Conservation (phyloP, 2,113 vertebrate species). For the Pterocles burchelli region DNA sequence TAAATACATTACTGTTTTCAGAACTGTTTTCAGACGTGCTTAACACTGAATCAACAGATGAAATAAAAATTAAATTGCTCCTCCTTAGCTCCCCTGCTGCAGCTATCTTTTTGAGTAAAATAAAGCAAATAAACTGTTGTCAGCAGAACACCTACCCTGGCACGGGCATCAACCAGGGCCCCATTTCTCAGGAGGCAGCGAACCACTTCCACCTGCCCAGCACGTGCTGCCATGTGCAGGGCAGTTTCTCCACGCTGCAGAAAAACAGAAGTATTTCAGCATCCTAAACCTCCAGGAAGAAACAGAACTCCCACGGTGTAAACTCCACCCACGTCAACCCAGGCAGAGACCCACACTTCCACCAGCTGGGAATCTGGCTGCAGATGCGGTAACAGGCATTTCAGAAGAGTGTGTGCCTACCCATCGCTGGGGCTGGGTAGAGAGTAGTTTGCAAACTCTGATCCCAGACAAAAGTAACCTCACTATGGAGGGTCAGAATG, state of each 20-base stretch:
- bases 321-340: neutral
- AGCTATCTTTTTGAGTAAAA: neutral
- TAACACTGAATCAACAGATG: neutral
- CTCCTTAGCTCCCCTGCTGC: neutral
- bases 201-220: conserved; percentile 97
- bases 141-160: conserved; percentile 84
- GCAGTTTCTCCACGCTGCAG: conserved; percentile 94
- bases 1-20: neutral
- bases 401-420: rapidly evolving
- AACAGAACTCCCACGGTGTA: neutral
- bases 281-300: neutral
- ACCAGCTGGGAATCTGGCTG: neutral
- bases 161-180: conserved; percentile 93
- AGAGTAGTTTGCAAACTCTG: neutral
- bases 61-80: neutral
- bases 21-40: neutral
- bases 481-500: neutral
- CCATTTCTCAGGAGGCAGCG: conserved; percentile 95
- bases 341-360: neutral
- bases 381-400: neutral
- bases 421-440: neutral
- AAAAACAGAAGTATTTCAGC: conserved; percentile 30
- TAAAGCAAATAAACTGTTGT: neutral
- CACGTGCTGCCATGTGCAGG: conserved; percentile 94
- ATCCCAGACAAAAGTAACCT: neutral